Percentiles rank a stretch among this genome's conserved stretches.
Conservation (phyloP, 2,888 invertebrate genomes). For the Tiliacea citrago region DNA sequence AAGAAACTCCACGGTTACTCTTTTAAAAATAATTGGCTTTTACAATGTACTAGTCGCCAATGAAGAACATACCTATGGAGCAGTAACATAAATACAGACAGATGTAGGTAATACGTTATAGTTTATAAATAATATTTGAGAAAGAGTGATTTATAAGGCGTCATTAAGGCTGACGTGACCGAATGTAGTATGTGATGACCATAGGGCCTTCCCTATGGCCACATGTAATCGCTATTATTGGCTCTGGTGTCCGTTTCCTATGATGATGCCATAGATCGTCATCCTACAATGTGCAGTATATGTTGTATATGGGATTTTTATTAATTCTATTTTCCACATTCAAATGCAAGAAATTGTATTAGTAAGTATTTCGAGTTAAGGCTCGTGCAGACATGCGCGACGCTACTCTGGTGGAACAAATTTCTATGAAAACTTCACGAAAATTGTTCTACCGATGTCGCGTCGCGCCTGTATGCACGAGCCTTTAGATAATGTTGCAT, state of each 20-base stretch:
- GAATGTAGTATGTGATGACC: neutral
- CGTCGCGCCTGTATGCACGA: too few species aligned
- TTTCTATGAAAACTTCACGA: too few species aligned
- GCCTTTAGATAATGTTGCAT: conserved; percentile 9
- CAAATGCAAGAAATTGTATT: conserved; percentile 5
- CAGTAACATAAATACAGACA: neutral
- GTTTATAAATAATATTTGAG: neutral
- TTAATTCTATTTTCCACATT: neutral
- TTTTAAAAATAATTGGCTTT: too few species aligned
- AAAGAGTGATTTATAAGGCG: conserved; percentile 8
- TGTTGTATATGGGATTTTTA: neutral
- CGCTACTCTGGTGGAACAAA: too few species aligned
- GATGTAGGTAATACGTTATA: too few species aligned
- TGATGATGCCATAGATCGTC: neutral
- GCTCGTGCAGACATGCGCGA: too few species aligned
- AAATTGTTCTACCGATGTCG: too few species aligned
- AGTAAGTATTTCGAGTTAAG: conserved; percentile 6
- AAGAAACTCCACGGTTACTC: too few species aligned
- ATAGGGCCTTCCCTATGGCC: conserved; percentile 1
- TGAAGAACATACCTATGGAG: neutral
- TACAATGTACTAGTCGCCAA: neutral
- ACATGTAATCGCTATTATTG: conserved; percentile 28
- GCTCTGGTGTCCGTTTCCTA: neutral
- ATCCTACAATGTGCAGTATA: neutral
- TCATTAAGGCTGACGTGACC: conserved; percentile 20